These are phyloP conservation scores for Leptopilina boulardi DNA, from an alignment of 1,140 invertebrate species.

Conservation along the genomic window DNA sequence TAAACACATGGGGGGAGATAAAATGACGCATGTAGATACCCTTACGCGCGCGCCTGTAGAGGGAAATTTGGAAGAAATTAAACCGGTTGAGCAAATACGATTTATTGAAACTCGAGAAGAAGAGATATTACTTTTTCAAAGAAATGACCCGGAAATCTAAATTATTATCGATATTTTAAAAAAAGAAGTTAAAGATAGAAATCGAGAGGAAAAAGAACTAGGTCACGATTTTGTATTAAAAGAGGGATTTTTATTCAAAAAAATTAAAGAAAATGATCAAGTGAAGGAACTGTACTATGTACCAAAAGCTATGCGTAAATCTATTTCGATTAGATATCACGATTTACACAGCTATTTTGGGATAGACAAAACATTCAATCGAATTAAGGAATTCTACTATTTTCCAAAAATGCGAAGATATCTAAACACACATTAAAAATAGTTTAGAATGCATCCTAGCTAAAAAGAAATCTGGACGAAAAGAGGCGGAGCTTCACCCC, in stretches of 20 bases:
- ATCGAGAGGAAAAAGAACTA: constrained; percentile 39
- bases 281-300: constrained; percentile 42
- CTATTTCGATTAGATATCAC: constrained; percentile 40
- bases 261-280: background rate
- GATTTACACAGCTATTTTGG: constrained; percentile 44
- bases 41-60: constrained; percentile 5
- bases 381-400: constrained; percentile 39
- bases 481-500: constrained; percentile 47
- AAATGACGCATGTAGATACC: background rate
- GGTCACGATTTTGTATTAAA: constrained; percentile 33
- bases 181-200: constrained; percentile 31
- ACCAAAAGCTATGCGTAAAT: constrained; percentile 38
- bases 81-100: constrained; percentile 38
- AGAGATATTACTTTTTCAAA: constrained; percentile 32
- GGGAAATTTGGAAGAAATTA: background rate
- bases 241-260: constrained; percentile 35
- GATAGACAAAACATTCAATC: constrained; percentile 35
- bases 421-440: constrained; percentile 32
- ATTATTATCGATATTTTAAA: constrained; percentile 30
- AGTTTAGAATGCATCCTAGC: constrained; percentile 41
- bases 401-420: constrained; percentile 38
- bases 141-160: constrained; percentile 36
- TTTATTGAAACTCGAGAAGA: constrained; percentile 39
- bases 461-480: constrained; percentile 36
- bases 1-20: background rate